Conservation (phyloP, 2,113 vertebrate species). For the Irena cyanogastra region DNA sequence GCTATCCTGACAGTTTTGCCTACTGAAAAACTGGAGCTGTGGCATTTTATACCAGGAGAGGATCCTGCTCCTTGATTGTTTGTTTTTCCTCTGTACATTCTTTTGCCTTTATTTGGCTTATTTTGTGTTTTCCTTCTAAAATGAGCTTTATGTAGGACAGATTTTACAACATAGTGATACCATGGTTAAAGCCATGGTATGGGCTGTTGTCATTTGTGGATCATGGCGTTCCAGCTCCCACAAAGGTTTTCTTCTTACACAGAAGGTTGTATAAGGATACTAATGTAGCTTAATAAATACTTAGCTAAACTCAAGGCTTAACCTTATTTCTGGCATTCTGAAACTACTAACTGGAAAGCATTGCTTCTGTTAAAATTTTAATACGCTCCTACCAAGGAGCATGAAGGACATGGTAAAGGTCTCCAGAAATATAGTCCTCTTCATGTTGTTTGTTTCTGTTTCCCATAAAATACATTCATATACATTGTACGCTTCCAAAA, state of each 20-base stretch:
- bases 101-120: neutral
- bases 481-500: neutral
- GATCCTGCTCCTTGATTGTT: neutral
- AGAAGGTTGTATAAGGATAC: neutral
- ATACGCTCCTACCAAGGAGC: neutral
- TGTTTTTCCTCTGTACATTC: neutral
- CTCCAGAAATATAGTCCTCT: neutral
- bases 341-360: slow-evolving; percentile 36
- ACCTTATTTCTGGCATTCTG: slow-evolving; percentile 11
- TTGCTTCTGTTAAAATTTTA: slow-evolving; percentile 2
- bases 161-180: neutral
- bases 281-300: neutral
- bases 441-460: slow-evolving; percentile 51
- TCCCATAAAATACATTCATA: slow-evolving; percentile 43
- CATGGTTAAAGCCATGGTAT: neutral
- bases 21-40: neutral
- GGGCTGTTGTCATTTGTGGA: neutral
- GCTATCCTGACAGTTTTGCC: neutral
- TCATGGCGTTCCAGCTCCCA: neutral
- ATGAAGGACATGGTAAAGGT: neutral
- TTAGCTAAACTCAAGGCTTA: neutral
- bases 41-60: neutral
- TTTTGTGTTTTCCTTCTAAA: neutral
- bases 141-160: neutral
- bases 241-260: neutral